Evolutionary conservation across 1,140 invertebrate genomes (phyloP).

Genomic region (Agrilus planipennis): DNA sequence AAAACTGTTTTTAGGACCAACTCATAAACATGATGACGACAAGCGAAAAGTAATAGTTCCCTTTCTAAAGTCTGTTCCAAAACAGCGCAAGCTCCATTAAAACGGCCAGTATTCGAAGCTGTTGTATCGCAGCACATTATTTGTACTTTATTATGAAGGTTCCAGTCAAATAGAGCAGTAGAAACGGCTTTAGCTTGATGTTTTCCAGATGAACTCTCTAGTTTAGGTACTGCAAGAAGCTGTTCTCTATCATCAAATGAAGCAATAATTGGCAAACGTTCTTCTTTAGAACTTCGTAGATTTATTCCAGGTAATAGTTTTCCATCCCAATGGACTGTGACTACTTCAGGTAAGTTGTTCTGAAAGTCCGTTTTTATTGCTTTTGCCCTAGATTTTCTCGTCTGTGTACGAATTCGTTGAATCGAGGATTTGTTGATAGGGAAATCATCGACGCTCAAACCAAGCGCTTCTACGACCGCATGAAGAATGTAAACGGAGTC

Average conservation of each 20-base stretch:
- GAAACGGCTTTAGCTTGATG: conserved; percentile 13
- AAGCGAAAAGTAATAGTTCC: conserved; percentile 14
- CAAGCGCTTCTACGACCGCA: conserved; percentile 7
- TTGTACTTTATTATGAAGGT: conserved; percentile 15
- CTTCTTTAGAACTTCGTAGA: conserved; percentile 19
- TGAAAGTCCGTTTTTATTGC: no score
- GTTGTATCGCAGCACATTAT: conserved; percentile 7
- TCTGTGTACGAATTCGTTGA: no score
- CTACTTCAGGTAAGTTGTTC: no score
- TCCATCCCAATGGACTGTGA: conserved; percentile 19
- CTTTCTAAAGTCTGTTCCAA: conserved; percentile 14
- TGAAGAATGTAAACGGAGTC: conserved; percentile 11
- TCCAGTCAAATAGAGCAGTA: conserved; percentile 11
- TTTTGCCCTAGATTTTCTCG: no score
- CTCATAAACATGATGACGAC: conserved; percentile 19
- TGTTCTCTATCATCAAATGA: conserved; percentile 14
- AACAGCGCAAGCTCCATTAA: conserved; percentile 11
- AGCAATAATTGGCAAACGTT: conserved; percentile 17
- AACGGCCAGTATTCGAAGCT: conserved; percentile 14
- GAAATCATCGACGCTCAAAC: no score
- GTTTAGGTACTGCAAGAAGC: conserved; percentile 17
- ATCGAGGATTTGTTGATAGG: no score
- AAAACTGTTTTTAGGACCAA: conserved; percentile 17
- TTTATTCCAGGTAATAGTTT: conserved; percentile 18
- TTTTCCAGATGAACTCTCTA: conserved; percentile 12